Conservation (phyloP, 2,113 vertebrate genomes). For the Rhadina sibilatrix region DNA sequence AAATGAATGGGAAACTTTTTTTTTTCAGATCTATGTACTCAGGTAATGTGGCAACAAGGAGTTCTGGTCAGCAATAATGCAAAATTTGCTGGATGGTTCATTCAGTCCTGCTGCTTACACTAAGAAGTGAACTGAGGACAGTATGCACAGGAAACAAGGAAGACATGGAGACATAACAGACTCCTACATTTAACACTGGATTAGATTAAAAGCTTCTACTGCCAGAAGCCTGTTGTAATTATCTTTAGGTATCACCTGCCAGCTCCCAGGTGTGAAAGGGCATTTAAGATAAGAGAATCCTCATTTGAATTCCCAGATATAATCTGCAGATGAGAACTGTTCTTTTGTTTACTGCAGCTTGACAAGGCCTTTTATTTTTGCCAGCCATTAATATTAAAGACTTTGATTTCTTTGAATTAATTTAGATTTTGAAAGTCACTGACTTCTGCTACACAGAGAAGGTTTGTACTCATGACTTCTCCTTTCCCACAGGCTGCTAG, state of each 20-base stretch:
- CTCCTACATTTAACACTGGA: neutral
- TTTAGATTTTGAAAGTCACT: neutral
- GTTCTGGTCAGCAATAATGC: neutral
- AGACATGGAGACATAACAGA: neutral
- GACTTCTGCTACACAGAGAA: neutral
- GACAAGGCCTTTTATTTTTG: neutral
- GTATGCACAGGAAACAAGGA: accelerated
- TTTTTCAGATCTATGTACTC: neutral
- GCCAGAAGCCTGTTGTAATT: neutral
- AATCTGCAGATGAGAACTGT: neutral
- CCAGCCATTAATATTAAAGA: neutral
- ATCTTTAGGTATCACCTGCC: neutral
- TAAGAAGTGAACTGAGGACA: neutral
- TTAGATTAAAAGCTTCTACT: neutral
- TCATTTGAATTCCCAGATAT: neutral
- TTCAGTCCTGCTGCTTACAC: neutral
- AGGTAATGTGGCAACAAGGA: neutral
- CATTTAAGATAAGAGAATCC: neutral
- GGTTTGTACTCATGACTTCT: neutral
- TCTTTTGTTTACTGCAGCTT: neutral
- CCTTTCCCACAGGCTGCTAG: neutral
- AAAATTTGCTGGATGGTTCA: neutral
- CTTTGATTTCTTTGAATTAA: neutral
- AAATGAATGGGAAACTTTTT: neutral
- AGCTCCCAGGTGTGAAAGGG: neutral